Percentiles rank a stretch among this genome's conserved stretches.
Conservation (phyloP, 2,113 vertebrate genomes). For the Miniopterus natalensis region DNA sequence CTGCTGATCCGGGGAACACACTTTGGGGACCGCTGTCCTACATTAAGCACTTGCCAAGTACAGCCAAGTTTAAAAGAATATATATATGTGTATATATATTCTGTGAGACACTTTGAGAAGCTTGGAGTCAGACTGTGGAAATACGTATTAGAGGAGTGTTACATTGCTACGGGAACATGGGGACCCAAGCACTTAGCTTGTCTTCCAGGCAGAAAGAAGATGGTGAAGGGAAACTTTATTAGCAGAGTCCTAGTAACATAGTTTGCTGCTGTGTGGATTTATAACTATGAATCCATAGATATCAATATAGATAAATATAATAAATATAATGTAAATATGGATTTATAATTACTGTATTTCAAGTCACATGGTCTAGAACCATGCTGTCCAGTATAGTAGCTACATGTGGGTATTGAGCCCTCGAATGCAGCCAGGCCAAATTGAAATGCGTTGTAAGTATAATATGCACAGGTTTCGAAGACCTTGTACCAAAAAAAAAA, state of each 20-base stretch:
- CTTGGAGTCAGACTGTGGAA: not conserved
- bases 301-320: not conserved
- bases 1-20: not conserved
- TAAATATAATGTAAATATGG: not conserved
- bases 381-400: not conserved
- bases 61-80: not conserved
- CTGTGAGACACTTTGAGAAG: not conserved
- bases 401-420: not conserved
- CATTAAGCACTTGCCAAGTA: not conserved
- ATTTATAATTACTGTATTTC: not conserved
- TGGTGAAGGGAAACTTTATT: not conserved
- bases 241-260: not conserved
- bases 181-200: not conserved
- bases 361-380: not conserved
- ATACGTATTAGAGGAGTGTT: not conserved
- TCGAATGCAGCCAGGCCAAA: not conserved
- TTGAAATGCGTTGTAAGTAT: not conserved
- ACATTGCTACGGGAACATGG: not conserved
- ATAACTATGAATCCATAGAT: not conserved
- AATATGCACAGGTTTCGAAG: not conserved
- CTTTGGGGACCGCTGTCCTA: not conserved
- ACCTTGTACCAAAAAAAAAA: not conserved
- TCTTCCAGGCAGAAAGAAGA: not conserved
- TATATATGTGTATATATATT: not conserved
- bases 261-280: not conserved